phyloP scores from a whole-genome alignment of 2,888 invertebrate species.

The Oxyteleia sp. region DNA sequence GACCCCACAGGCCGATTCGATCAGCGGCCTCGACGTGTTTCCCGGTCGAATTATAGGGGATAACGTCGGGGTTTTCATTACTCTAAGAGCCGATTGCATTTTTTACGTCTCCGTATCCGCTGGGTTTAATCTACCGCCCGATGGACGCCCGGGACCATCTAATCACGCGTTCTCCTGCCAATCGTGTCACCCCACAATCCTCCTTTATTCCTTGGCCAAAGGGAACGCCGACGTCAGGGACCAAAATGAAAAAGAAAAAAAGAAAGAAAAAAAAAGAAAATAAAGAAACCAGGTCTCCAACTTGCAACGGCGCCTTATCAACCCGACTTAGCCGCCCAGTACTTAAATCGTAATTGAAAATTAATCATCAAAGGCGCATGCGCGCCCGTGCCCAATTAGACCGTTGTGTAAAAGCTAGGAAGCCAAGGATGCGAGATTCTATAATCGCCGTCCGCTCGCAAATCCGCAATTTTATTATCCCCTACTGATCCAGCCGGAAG shows the following conservation, averaged over 20 bases:
- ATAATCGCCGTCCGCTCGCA: constrained; percentile 70
- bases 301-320: constrained; percentile 43
- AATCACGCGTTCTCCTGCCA: constrained; percentile 84
- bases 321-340: constrained; percentile 80
- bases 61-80: constrained; percentile 85
- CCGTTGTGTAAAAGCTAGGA: constrained; percentile 42
- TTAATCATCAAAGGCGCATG: constrained; percentile 82
- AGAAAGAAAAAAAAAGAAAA: neutral
- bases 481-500: constrained; percentile 79
- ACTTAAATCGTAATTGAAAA: constrained; percentile 85
- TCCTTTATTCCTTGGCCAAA: constrained; percentile 67
- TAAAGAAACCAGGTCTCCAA: constrained; percentile 40
- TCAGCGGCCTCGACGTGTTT: constrained; percentile 70
- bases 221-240: constrained; percentile 66
- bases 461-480: constrained; percentile 86
- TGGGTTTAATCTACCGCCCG: constrained; percentile 83
- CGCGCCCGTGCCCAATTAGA: constrained; percentile 29
- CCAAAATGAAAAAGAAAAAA: constrained; percentile 62
- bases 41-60: constrained; percentile 81
- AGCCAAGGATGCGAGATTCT: constrained; percentile 44
- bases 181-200: constrained; percentile 82
- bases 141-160: constrained; percentile 84
- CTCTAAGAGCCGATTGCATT: constrained; percentile 87
- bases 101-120: constrained; percentile 84
- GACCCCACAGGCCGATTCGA: constrained; percentile 74